Base-by-base conservation (phyloP, 2,113 vertebrate genomes). In the Cyprinodon variegatus region DNA sequence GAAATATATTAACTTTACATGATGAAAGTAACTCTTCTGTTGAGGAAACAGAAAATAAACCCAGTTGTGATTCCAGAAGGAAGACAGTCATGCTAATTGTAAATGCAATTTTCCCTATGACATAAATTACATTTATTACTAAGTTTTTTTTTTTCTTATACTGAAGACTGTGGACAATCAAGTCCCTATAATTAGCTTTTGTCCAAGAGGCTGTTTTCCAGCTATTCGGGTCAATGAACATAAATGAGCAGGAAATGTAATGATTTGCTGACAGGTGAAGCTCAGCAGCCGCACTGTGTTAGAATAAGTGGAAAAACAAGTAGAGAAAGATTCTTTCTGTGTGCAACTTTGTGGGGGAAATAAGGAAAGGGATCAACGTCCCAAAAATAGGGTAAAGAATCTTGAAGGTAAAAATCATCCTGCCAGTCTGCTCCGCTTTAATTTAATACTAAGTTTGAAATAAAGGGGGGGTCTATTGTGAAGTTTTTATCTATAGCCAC, bases 161-260 rank as follows among this genome's bases (percentile, higher is more conserved):
- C 20, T 66, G 68, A 79, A 73, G 76, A 59, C 40, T 40, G 38
- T 64, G 61, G 83, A 68, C 73, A 83, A 70, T 82, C 78, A 65
- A 71, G 11, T 67, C 20, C 60, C 65, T n/a, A 76, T 87, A 73
- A 74, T 64, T 75, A 63, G 45, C 41, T 50, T 70, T 68, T 80
- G 82, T 11, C 43, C 5, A 61, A 4, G 67, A 67, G 61, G 22
- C 65, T 66, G 80, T 0, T 29, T 4, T 84, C 53, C 74, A 70
- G 79, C 70, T 71, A 41, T 61, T 83, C 68, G 39, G 65, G 79
- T 66, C 79, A 74, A 36, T 74, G 72, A 38, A 61, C 20, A 41
- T 29, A 61, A 67, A 87, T 70, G 57, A 73, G 77, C 15, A 76
- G 75, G 45, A 79, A 68, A 81, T 81, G 72, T 69, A 48, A 78